Evolutionary conservation across 2,113 vertebrate species (phyloP).

Genomic region (Dromas ardeola): DNA sequence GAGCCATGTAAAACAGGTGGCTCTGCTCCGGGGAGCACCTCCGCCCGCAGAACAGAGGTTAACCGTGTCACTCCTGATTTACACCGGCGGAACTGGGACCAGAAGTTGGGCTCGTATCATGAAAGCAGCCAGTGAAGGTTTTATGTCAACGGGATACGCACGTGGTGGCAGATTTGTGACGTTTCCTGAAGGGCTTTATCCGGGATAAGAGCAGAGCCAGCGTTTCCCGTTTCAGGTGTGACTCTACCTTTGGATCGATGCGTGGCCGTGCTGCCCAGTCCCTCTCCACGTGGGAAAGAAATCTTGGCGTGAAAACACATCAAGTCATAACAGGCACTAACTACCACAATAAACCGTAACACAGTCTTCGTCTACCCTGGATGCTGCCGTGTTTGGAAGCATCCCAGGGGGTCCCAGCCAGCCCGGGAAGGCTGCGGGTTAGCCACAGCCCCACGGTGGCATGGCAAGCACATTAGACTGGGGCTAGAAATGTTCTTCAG

Average conservation of each 20-base stretch:
- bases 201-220: background rate
- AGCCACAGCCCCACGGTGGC: background rate
- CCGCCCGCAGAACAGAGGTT: background rate
- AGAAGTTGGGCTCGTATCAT: background rate
- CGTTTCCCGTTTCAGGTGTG: background rate
- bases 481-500: background rate
- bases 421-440: background rate
- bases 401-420: background rate
- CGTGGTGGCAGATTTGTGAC: background rate
- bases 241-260: background rate
- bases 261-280: background rate
- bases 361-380: background rate
- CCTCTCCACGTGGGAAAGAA: background rate
- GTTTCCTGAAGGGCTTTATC: background rate
- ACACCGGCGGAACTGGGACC: background rate
- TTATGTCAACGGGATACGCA: background rate
- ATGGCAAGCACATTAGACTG: background rate
- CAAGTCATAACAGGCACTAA: background rate
- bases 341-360: background rate
- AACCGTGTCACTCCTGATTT: background rate
- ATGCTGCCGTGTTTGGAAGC: background rate
- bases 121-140: background rate
- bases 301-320: background rate
- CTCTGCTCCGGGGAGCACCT: background rate
- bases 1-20: background rate